These are phyloP conservation scores for Furcifer pardalis DNA, from an alignment of 2,797 vertebrate genomes.

Conservation along the genomic window DNA sequence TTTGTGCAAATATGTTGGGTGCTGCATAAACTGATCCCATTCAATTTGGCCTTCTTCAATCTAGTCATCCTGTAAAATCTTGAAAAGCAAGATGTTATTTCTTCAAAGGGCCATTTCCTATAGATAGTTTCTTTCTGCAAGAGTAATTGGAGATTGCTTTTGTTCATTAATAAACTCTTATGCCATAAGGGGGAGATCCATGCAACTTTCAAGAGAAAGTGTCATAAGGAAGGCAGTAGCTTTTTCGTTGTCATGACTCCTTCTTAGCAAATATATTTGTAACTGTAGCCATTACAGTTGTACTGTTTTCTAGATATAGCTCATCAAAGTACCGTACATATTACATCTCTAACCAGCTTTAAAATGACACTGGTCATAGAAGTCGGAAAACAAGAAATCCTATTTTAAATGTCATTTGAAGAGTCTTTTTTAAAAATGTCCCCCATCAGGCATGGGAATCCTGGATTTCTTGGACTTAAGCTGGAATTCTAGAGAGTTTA, in stretches of 20 bases:
- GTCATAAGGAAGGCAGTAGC: not conserved
- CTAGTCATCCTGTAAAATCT: not conserved
- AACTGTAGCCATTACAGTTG: not conserved
- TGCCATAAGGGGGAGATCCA: not conserved
- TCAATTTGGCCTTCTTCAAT: not conserved
- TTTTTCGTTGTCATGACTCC: not conserved
- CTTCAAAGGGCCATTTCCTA: not conserved
- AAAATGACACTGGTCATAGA: not conserved
- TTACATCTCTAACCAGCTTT: not conserved
- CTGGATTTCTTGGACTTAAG: too few relatives aligned
- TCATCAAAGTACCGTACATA: not conserved
- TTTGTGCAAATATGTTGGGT: not conserved
- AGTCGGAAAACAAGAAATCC: not conserved
- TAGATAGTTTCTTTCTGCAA: too few relatives aligned
- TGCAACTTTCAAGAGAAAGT: not conserved
- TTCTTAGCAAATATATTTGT: not conserved
- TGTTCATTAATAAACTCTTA: not conserved
- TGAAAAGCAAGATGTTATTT: not conserved
- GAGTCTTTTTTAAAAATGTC: too few relatives aligned
- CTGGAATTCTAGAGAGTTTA: too few relatives aligned
- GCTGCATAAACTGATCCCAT: not conserved
- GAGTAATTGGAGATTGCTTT: not conserved
- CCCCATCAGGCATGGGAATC: too few relatives aligned
- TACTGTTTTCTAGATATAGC: not conserved
- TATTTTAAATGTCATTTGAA: not conserved